These are phyloP conservation scores for Iselma pallidipennis DNA, from an alignment of 2,888 invertebrate species.

Conservation along the genomic window DNA sequence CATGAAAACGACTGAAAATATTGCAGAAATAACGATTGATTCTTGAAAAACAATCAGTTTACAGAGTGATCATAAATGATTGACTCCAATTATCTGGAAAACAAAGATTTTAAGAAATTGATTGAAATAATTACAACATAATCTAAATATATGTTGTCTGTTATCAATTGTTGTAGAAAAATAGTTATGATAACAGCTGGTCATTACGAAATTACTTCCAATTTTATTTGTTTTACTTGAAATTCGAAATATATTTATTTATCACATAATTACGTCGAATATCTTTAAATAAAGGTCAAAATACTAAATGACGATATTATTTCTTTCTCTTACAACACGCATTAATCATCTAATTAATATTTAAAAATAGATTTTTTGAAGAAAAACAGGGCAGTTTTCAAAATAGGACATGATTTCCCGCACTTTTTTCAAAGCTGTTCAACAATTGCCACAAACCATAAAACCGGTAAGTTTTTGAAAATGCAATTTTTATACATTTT, in stretches of 20 bases:
- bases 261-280: background rate
- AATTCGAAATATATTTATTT: no score
- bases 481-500: constrained; percentile 5
- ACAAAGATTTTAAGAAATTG: background rate
- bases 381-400: background rate
- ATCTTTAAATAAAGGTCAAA: background rate
- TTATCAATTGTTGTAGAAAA: no score
- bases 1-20: background rate
- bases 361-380: no score
- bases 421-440: constrained; percentile 5
- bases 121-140: no score
- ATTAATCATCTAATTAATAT: background rate
- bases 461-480: background rate
- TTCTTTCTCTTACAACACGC: background rate
- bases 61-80: background rate
- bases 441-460: constrained; percentile 14
- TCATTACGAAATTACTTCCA: no score
- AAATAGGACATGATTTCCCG: constrained; percentile 19
- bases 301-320: background rate
- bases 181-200: no score
- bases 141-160: no score
- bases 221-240: no score
- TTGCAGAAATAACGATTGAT: no score
- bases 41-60: no score
- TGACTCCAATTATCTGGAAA: background rate